Evolutionary conservation across 2,888 invertebrate genomes (phyloP).

Genomic region (Orchesellides sinensis): DNA sequence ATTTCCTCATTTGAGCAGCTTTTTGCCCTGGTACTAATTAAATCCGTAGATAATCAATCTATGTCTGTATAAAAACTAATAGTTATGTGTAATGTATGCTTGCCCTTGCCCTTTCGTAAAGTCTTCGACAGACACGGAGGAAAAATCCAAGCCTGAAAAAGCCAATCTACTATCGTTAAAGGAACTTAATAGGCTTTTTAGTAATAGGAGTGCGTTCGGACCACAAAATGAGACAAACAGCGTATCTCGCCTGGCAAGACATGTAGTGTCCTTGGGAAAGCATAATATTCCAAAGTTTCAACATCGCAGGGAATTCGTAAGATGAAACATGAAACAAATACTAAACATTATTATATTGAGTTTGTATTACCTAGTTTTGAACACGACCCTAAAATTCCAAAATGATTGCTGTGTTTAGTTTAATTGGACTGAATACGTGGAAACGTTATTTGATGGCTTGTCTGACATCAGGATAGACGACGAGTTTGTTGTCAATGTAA

Average conservation of each 20-base stretch:
- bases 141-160: constrained; percentile 67
- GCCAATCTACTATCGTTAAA: constrained; percentile 65
- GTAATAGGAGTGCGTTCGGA: constrained; percentile 47
- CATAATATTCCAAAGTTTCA: background rate
- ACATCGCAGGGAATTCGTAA: constrained; percentile 27
- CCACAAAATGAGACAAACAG: constrained; percentile 5
- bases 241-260: background rate
- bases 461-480: constrained; percentile 63
- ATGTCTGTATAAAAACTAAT: no score
- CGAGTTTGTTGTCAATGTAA: constrained; percentile 68
- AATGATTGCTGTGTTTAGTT: constrained; percentile 59
- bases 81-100: no score
- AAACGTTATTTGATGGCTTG: constrained; percentile 66
- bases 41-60: no score
- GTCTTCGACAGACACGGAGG: constrained; percentile 66
- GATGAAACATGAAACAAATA: no score
- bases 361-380: no score
- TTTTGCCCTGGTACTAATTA: constrained; percentile 67
- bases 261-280: background rate
- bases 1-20: constrained; percentile 68
- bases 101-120: background rate
- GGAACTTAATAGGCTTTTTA: constrained; percentile 64
- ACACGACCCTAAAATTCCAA: no score
- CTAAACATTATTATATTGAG: no score
- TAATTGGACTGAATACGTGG: constrained; percentile 73